Conservation (phyloP, 2,113 vertebrate genomes). For the Sitta europaea region DNA sequence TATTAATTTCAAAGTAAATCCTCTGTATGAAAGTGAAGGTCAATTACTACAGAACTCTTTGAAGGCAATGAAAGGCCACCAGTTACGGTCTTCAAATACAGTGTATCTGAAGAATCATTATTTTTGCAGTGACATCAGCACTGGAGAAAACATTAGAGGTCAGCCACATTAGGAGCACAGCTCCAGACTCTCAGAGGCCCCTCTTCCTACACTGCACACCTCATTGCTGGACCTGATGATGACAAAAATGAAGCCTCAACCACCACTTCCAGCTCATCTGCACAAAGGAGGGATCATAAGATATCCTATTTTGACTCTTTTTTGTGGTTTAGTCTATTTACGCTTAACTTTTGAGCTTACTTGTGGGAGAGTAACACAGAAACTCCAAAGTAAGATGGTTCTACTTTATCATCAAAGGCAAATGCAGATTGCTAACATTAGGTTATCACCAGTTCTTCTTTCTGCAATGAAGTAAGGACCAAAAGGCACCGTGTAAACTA, state of each 20-base stretch:
- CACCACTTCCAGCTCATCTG: background rate
- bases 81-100: background rate
- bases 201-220: background rate
- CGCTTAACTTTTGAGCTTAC: background rate
- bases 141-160: rapidly evolving
- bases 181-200: background rate
- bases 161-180: background rate
- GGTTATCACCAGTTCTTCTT: background rate
- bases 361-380: background rate
- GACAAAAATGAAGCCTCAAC: background rate
- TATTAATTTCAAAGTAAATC: background rate
- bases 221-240: background rate
- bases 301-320: rapidly evolving
- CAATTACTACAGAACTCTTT: background rate
- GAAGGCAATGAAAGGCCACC: background rate
- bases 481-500: background rate
- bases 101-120: background rate
- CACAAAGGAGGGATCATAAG: background rate
- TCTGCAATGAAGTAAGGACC: background rate
- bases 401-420: background rate
- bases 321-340: background rate
- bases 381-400: background rate
- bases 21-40: background rate
- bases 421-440: background rate
- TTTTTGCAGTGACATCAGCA: background rate